These are phyloP conservation scores for Acrobasis suavella DNA, from an alignment of 2,888 invertebrate genomes.

Conservation along the genomic window DNA sequence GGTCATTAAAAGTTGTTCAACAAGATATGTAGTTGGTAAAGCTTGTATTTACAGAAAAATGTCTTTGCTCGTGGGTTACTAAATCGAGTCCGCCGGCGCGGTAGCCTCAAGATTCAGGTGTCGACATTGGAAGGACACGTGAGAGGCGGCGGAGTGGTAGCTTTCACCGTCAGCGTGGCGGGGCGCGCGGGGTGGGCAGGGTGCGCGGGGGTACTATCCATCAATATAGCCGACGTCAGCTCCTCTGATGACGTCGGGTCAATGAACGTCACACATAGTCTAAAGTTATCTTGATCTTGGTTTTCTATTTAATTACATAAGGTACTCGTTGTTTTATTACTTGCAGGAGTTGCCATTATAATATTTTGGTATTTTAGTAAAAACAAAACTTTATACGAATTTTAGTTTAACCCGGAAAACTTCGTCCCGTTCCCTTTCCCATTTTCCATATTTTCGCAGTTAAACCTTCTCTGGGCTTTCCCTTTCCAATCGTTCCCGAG, in stretches of 20 bases:
- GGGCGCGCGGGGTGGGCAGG: slow-evolving; percentile 21
- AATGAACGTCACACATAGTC: slow-evolving; percentile 13
- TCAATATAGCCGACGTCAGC: slow-evolving; percentile 32
- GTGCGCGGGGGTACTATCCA: slow-evolving; percentile 27
- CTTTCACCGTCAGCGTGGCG: slow-evolving; percentile 31
- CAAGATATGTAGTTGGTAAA: neutral
- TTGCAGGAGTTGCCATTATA: neutral
- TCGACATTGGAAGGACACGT: slow-evolving; percentile 28
- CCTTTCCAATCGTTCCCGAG: no score
- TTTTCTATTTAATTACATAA: slow-evolving; percentile 10
- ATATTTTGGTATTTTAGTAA: neutral
- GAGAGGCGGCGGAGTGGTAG: slow-evolving; percentile 26
- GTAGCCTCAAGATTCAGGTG: slow-evolving; percentile 9
- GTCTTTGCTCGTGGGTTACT: neutral
- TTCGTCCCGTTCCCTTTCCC: no score
- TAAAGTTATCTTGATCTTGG: slow-evolving; percentile 8
- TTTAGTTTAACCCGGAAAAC: no score
- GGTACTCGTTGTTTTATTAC: neutral
- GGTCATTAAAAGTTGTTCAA: neutral
- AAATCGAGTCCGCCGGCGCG: slow-evolving; percentile 1
- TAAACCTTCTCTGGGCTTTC: no score
- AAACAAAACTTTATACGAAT: no score
- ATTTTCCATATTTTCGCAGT: no score
- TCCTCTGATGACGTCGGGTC: slow-evolving; percentile 26
- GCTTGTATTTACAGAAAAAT: slow-evolving; percentile 3